Evolutionary conservation across 2,888 invertebrate genomes (phyloP).

Genomic region (Morpho deidamia): DNA sequence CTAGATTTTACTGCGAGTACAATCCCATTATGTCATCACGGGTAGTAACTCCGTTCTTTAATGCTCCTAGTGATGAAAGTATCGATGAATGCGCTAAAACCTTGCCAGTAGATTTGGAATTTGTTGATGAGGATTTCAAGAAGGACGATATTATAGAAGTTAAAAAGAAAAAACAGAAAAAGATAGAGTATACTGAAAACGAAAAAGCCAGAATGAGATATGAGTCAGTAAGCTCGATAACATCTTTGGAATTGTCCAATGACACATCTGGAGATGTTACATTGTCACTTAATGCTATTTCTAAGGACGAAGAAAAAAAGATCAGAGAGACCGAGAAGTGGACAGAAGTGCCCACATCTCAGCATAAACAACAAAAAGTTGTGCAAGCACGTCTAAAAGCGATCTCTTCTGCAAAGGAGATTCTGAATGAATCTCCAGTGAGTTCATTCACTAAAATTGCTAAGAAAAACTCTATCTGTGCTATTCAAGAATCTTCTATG

Average conservation of each 20-base stretch:
- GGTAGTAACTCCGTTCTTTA: constrained; percentile 83
- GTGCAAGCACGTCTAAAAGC: constrained; percentile 71
- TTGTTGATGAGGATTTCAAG: constrained; percentile 71
- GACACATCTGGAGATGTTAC: constrained; percentile 61
- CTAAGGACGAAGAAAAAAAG: constrained; percentile 46
- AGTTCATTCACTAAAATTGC: constrained; percentile 60
- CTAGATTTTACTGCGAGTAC: constrained; percentile 81
- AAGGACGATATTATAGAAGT: constrained; percentile 58
- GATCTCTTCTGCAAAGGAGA: constrained; percentile 56
- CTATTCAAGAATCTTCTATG: constrained; percentile 31
- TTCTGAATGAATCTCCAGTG: constrained; percentile 49
- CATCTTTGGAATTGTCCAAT: constrained; percentile 57
- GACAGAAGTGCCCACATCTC: constrained; percentile 64
- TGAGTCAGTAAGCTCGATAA: constrained; percentile 63
- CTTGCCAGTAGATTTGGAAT: constrained; percentile 64
- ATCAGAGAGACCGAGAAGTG: constrained; percentile 56
- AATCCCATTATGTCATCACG: constrained; percentile 80
- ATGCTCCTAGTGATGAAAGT: constrained; percentile 79
- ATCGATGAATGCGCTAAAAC: constrained; percentile 59
- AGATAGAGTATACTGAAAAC: constrained; percentile 63
- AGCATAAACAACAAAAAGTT: constrained; percentile 67
- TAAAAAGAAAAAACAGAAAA: constrained; percentile 66
- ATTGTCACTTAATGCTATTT: constrained; percentile 52
- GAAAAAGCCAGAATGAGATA: constrained; percentile 64
- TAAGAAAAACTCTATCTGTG: constrained; percentile 48